Percentiles rank a stretch among this genome's conserved stretches.
Evolutionary conservation across 2,113 vertebrate species (phyloP).

Genomic region (Varanus salvator): DNA sequence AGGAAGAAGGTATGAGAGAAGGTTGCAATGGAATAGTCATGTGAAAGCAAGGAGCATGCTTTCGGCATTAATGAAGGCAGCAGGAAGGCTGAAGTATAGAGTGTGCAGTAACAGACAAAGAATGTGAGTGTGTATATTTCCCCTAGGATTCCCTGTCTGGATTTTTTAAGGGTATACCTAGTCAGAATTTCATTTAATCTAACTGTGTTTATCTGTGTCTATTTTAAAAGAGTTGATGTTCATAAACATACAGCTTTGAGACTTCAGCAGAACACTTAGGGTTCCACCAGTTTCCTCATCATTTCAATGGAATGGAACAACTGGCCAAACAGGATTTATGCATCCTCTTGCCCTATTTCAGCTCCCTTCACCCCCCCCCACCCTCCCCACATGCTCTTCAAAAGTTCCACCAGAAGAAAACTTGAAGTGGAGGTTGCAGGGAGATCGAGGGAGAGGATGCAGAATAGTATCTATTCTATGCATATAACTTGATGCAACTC

Average conservation of each 20-base stretch:
- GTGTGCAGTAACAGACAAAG: background rate
- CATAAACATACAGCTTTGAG: background rate
- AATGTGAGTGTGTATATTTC: background rate
- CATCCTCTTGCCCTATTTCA: no score
- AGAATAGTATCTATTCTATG: no score
- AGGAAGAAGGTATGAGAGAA: rapidly evolving
- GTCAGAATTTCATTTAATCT: background rate
- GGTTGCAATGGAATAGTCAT: background rate
- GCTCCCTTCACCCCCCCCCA: no score
- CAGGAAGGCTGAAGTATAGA: background rate
- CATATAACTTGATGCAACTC: no score
- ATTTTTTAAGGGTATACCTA: background rate
- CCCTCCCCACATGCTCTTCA: no score
- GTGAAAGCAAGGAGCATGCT: background rate
- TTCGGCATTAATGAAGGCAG: background rate
- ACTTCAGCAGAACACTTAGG: background rate
- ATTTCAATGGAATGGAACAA: no score
- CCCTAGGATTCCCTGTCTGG: background rate
- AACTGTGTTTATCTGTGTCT: no score
- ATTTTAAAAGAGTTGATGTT: background rate
- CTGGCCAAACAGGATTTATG: no score
- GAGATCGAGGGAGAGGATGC: no score
- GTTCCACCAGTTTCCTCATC: no score
- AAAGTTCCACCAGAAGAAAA: no score
- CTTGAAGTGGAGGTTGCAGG: no score